These are phyloP conservation scores for Tenthredo notha DNA, from an alignment of 2,888 invertebrate species.

Conservation along the genomic window DNA sequence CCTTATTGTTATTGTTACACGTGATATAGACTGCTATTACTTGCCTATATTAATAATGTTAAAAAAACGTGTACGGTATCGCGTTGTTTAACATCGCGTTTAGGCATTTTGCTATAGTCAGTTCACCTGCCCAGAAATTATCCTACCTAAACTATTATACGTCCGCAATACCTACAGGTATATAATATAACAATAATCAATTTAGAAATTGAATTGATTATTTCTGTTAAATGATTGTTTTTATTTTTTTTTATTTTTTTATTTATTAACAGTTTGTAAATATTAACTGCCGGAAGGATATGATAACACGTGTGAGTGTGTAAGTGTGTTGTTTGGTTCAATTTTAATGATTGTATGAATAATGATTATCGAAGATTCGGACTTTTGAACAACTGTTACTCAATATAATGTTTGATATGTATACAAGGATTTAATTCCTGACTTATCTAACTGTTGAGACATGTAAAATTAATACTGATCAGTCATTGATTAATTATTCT, in stretches of 20 bases:
- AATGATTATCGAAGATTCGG: not conserved
- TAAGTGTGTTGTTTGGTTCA: not conserved
- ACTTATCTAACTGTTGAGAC: too few relatives aligned
- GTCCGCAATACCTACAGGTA: not conserved
- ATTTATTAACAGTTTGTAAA: conserved; percentile 4
- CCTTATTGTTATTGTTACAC: not conserved
- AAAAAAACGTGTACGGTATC: not conserved
- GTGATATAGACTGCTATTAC: conserved; percentile 14
- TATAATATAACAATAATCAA: not conserved
- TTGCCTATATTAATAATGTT: conserved; percentile 27
- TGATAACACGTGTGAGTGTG: conserved; percentile 2
- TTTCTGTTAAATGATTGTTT: not conserved
- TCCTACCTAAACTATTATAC: not conserved
- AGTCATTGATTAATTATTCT: not conserved
- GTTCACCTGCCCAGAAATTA: not conserved
- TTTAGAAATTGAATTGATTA: not conserved
- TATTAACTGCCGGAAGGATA: conserved; percentile 4
- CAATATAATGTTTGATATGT: not conserved
- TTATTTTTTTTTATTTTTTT: not conserved
- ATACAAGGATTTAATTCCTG: too few relatives aligned
- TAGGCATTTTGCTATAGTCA: not conserved
- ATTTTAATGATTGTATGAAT: not conserved
- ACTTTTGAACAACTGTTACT: not conserved
- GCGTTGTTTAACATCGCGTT: not conserved
- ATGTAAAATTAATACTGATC: too few relatives aligned